Conservation (phyloP, 1,140 invertebrate species). For the Lethrus apterus region DNA sequence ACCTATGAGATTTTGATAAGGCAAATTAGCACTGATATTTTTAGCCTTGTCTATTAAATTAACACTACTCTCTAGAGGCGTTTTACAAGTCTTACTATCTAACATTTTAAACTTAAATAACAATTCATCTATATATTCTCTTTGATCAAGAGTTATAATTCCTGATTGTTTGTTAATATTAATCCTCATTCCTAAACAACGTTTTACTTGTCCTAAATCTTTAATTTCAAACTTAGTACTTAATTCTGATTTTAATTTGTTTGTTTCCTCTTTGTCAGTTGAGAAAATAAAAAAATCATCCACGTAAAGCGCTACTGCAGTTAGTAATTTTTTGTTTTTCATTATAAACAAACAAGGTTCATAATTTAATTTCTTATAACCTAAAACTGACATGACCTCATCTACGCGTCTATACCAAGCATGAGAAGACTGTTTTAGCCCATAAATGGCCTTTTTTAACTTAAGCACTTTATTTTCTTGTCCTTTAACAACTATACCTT, state of each 20-base stretch:
- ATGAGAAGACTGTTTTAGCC: conserved; percentile 39
- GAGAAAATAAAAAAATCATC: conserved; percentile 18
- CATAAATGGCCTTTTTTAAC: conserved; percentile 30
- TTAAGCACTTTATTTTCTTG: conserved; percentile 23
- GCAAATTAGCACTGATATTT: neutral
- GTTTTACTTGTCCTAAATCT: conserved; percentile 9
- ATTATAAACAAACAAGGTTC: conserved; percentile 37
- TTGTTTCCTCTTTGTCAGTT: conserved; percentile 6
- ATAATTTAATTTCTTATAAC: conserved; percentile 23
- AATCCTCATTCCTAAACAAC: neutral
- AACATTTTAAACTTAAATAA: conserved; percentile 10
- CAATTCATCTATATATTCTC: conserved; percentile 3
- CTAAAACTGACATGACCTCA: conserved; percentile 25
- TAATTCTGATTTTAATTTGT: conserved; percentile 1
- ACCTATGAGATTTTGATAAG: conserved; percentile 12
- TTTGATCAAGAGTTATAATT: conserved; percentile 7
- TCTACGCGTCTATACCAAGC: conserved; percentile 38
- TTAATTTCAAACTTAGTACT: conserved; percentile 13
- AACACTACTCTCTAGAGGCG: conserved; percentile 3
- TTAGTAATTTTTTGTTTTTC: neutral
- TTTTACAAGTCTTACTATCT: conserved; percentile 8
- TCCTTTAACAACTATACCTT: conserved; percentile 13
- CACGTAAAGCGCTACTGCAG: conserved; percentile 12
- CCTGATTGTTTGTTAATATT: neutral
- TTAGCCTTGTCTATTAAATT: conserved; percentile 6